Evolutionary conservation across 2,113 vertebrate species (phyloP).

Genomic region (Marcusenius ussheri): DNA sequence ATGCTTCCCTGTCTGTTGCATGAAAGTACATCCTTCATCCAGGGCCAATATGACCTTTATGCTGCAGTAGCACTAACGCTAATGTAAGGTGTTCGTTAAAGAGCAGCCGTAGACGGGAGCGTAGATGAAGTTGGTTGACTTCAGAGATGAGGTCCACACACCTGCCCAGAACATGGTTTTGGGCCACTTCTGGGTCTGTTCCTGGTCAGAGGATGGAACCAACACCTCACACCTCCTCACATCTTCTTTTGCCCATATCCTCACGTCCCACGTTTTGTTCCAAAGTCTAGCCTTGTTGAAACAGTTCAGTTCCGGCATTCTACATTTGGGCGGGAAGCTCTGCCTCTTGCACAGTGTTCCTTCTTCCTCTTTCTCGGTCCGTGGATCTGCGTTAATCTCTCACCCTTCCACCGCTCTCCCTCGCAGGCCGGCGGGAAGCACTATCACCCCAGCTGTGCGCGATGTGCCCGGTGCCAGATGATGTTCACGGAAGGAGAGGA

Average conservation of each 20-base stretch:
- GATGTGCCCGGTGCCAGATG: constrained; percentile 89
- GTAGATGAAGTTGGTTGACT: background rate
- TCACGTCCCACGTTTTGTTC: background rate
- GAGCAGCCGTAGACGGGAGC: background rate
- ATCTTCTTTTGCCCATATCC: background rate
- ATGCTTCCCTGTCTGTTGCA: background rate
- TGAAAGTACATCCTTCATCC: background rate
- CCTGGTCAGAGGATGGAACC: background rate
- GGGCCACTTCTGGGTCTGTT: background rate
- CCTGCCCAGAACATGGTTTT: background rate
- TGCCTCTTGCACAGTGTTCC: background rate
- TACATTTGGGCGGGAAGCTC: background rate
- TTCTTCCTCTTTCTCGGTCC: background rate
- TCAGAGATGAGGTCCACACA: background rate
- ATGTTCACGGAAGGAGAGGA: constrained; percentile 92
- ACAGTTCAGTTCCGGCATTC: background rate
- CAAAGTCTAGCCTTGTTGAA: background rate
- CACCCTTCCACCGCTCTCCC: background rate
- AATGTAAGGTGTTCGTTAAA: background rate
- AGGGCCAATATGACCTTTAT: background rate
- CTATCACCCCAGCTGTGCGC: constrained; percentile 89
- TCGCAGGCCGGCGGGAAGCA: constrained; percentile 87
- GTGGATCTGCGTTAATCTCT: background rate
- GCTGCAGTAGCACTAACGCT: background rate
- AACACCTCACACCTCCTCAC: background rate